Evolutionary conservation across 2,113 vertebrate genomes (phyloP), one percentile per base, ranked within the genome.

Genomic region (Alligator sinensis): DNA sequence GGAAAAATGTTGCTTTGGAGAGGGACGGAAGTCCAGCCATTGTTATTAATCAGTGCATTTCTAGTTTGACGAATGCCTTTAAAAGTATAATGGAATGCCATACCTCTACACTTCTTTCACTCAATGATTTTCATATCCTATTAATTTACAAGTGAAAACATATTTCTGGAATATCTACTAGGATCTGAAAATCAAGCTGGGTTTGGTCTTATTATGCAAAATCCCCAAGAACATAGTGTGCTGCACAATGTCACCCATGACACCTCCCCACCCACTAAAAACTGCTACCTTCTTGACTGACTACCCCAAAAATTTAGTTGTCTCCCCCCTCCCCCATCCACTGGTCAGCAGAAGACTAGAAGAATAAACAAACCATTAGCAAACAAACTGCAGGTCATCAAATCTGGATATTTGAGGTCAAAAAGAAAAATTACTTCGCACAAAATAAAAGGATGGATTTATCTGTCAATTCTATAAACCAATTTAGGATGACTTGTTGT

Each of bases 1-100:
- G 0, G 0, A 87, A 94, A 87, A 66, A 38, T 10, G 62, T 76
- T 84, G n/a, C 22, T 96, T 95, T 93, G 72, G 77, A 91, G 55
- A 62, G 70, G 87, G 30, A 59, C 62, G 90, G 84, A 82, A 94
- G 89, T 84, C 80, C 83, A 66, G 62, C 63, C 85, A 89, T 93
- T 92, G 95, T 91, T 93, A 93, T 74, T 93, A 77, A 93, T 91
- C 64, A 77, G 63, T 66, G 63, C 84, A 94, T 88, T 84, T 96
- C 80, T 25, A 82, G 64, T 64, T 86, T 75, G 64, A 74, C 15
- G 18, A 89, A 18, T 84, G 24, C 55, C 58, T 94, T 68, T 87
- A 74, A 27, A 94, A 93, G 64, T 86, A 82, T 70, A 24, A 3
- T 82, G 85, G 88, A 94, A 94, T 95, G 94, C 76, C 80, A 95